phyloP scores from a whole-genome alignment of 2,888 invertebrate genomes.

The Sarcophaga carnaria region DNA sequence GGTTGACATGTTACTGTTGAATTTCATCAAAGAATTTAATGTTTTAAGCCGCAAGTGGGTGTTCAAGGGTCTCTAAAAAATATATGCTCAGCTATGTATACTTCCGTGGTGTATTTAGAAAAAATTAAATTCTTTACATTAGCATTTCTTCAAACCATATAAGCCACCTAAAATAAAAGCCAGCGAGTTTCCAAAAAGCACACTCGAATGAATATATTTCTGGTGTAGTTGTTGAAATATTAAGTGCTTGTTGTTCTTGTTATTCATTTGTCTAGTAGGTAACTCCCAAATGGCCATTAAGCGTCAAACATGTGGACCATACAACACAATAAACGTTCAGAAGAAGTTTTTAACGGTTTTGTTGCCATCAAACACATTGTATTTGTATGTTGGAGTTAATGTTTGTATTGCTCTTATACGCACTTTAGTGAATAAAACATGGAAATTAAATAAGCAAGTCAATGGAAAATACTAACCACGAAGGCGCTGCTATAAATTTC shows the following conservation, averaged over 20 bases:
- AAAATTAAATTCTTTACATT: background rate
- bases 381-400: conserved; percentile 45
- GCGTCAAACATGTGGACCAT: conserved; percentile 73
- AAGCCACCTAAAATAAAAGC: background rate
- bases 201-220: background rate
- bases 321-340: conserved; percentile 63
- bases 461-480: conserved; percentile 80
- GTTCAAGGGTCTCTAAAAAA: too few species aligned
- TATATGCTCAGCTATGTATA: too few species aligned
- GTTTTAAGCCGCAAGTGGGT: background rate
- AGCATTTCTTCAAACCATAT: background rate
- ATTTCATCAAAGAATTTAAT: background rate
- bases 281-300: conserved; percentile 80
- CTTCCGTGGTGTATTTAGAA: too few species aligned
- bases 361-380: conserved; percentile 65
- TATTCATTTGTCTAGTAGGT: conserved; percentile 70
- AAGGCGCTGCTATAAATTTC: conserved; percentile 74
- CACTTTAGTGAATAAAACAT: conserved; percentile 31
- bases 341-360: conserved; percentile 76
- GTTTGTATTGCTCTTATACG: conserved; percentile 36
- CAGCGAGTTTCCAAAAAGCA: background rate
- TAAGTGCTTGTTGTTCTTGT: background rate
- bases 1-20: background rate
- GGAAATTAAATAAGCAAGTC: conserved; percentile 56
- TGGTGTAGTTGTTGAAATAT: background rate